Evolutionary conservation across 2,113 vertebrate genomes (phyloP).

Genomic region (Raja brachyura): DNA sequence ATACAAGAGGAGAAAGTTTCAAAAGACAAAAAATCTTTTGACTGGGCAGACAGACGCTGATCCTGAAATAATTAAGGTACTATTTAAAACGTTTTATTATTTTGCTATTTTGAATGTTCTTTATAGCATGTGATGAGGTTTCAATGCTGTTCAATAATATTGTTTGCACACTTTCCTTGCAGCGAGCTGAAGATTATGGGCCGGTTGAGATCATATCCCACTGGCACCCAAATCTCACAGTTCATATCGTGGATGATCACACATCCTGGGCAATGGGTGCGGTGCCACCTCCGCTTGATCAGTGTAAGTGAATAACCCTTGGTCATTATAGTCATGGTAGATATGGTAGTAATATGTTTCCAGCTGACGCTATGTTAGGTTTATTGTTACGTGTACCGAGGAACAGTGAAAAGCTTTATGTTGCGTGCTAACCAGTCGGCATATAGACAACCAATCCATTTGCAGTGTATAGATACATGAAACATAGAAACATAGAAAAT

Average conservation of each 20-base stretch:
- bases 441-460: too few relatives aligned
- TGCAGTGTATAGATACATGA: too few relatives aligned
- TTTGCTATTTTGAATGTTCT: background rate
- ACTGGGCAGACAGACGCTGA: conserved; percentile 89
- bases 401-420: too few relatives aligned
- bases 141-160: background rate
- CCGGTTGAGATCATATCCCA: conserved; percentile 90
- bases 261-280: conserved; percentile 92
- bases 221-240: conserved; percentile 94
- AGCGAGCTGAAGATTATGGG: conserved; percentile 87
- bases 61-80: conserved; percentile 89
- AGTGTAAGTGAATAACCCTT: conserved; percentile 63
- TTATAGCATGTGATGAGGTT: background rate
- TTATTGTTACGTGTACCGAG: too few relatives aligned
- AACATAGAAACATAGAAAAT: too few relatives aligned
- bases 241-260: conserved; percentile 95
- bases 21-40: conserved; percentile 89
- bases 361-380: too few relatives aligned
- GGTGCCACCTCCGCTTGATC: conserved; percentile 84
- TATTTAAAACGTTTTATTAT: background rate
- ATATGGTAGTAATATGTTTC: too few relatives aligned
- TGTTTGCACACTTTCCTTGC: conserved; percentile 38
- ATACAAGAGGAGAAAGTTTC: conserved; percentile 81
- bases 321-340: too few relatives aligned
- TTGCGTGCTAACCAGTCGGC: too few relatives aligned